Percentiles rank a stretch among this genome's conserved stretches.
phyloP scores from a whole-genome alignment of 2,113 vertebrate genomes.

The Calyptomena viridis region DNA sequence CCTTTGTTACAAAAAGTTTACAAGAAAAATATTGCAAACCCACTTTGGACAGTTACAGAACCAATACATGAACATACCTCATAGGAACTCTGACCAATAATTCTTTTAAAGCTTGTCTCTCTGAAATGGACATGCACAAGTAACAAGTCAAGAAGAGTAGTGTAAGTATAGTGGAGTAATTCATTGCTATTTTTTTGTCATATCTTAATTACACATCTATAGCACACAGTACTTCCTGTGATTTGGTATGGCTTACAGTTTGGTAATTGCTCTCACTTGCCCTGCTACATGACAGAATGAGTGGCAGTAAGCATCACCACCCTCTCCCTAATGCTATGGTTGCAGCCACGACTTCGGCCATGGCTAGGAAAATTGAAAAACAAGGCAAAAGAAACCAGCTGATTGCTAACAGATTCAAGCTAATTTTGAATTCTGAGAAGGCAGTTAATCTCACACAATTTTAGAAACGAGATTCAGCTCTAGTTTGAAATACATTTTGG shows the following conservation, averaged over 20 bases:
- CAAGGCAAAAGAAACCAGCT: too few species aligned
- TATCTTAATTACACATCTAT: not conserved
- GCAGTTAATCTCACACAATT: not conserved
- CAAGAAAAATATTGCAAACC: not conserved
- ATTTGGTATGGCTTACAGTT: not conserved
- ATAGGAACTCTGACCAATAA: not conserved
- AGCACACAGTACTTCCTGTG: not conserved
- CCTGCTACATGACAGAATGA: not conserved
- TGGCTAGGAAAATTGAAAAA: not conserved
- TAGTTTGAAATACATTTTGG: not conserved
- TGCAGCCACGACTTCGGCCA: not conserved
- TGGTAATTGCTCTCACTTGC: not conserved
- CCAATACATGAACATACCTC: not conserved
- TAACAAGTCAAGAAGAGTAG: not conserved
- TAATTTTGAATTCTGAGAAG: not conserved
- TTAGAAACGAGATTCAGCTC: not conserved
- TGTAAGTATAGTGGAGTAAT: not conserved
- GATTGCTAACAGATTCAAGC: not conserved
- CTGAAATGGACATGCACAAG: not conserved
- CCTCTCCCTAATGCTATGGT: fast-evolving
- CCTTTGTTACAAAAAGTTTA: not conserved
- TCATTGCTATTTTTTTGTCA: not conserved
- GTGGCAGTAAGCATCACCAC: not conserved
- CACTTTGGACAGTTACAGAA: not conserved
- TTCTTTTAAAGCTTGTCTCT: not conserved